phyloP scores from a whole-genome alignment of 2,888 invertebrate species.

The Lithophane ornitopus region DNA sequence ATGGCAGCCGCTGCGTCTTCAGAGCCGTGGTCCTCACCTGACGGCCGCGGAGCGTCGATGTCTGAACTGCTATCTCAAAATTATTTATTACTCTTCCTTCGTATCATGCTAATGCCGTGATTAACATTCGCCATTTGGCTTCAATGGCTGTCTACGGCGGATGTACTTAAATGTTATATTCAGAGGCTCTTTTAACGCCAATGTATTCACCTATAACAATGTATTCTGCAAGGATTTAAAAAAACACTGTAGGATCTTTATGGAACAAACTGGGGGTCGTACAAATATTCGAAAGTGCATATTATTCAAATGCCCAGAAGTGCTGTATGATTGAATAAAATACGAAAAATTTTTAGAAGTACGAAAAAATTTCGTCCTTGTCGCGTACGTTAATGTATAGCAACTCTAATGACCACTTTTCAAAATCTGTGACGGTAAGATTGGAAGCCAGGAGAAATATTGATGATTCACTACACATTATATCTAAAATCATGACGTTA shows the following conservation, averaged over 20 bases:
- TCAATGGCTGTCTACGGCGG: too few species aligned
- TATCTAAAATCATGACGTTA: slow-evolving; percentile 4
- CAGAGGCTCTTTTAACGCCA: background rate
- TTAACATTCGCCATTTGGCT: too few species aligned
- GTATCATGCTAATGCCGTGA: too few species aligned
- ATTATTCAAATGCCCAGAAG: background rate
- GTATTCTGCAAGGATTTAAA: background rate
- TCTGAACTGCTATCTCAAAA: background rate
- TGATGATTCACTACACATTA: slow-evolving; percentile 14
- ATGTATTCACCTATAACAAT: background rate
- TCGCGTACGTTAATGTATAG: background rate
- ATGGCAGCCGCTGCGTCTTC: slow-evolving; percentile 94
- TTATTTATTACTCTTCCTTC: slow-evolving; percentile 13
- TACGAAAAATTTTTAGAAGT: too few species aligned
- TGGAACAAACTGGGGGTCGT: background rate
- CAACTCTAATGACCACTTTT: background rate
- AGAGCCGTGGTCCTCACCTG: slow-evolving; percentile 96
- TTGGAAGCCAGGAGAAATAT: slow-evolving; percentile 12
- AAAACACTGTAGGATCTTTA: background rate
- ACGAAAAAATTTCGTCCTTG: background rate
- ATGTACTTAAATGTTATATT: background rate
- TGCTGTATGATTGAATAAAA: background rate
- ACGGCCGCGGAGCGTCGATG: slow-evolving; percentile 68
- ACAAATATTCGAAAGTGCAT: background rate
- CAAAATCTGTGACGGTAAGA: background rate